A percentile compares a stretch with the other conserved stretches of the same genome.
Evolutionary conservation across 2,797 vertebrate genomes (phyloP).

Genomic region (Pipistrellus nathusii): DNA sequence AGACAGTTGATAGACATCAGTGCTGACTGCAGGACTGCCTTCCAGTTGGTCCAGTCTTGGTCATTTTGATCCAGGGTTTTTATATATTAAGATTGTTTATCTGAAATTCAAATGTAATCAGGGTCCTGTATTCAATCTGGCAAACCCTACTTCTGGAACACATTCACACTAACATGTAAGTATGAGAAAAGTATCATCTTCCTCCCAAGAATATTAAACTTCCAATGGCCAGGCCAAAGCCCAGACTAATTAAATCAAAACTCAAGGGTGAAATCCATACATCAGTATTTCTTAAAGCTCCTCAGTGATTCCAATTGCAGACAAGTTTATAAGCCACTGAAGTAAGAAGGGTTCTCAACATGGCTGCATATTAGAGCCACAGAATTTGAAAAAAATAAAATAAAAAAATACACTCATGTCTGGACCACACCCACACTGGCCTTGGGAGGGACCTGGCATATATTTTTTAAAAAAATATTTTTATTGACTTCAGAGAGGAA

Average conservation of each 20-base stretch:
- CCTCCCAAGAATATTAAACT: neutral
- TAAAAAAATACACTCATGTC: neutral
- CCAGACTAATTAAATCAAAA: slow-evolving; percentile 36
- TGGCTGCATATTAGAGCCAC: neutral
- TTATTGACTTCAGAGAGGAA: too few relatives aligned
- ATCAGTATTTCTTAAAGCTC: slow-evolving; percentile 49
- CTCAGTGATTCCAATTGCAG: slow-evolving; percentile 2
- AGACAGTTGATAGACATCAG: too few relatives aligned
- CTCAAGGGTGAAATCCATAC: neutral
- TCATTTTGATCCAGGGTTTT: too few relatives aligned
- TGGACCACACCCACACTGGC: neutral
- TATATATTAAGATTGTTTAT: neutral
- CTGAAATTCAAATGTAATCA: neutral
- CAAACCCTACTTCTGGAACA: neutral
- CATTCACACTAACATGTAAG: neutral
- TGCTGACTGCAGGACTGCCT: too few relatives aligned
- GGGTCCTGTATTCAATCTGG: neutral
- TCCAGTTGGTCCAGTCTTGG: too few relatives aligned
- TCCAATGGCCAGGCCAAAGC: neutral
- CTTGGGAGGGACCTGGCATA: neutral
- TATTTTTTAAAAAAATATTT: neutral
- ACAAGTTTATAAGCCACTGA: slow-evolving; percentile 15
- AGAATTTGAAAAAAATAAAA: neutral
- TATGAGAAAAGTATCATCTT: neutral
- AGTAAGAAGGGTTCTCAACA: neutral